A percentile compares a stretch with the other conserved stretches of the same genome.
phyloP scores from a whole-genome alignment of 2,113 vertebrate genomes.

The Vombatus ursinus region DNA sequence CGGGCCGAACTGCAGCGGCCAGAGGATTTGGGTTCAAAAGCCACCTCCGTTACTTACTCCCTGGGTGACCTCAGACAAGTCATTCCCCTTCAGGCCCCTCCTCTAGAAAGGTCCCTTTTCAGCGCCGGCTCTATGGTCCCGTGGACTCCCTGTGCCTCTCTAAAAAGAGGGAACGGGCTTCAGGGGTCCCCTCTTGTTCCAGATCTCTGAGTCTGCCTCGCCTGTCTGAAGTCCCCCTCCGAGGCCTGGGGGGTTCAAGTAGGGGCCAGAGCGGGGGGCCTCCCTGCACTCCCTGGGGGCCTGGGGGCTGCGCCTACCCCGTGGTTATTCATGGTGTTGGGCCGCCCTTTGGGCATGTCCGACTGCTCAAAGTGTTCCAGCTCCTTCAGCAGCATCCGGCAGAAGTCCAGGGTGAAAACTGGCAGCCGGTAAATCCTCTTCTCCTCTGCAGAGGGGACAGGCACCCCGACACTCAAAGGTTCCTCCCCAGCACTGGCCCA shows the following conservation, averaged over 20 bases:
- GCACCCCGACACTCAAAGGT: neutral
- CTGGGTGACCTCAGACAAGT: neutral
- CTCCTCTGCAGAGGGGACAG: conserved; percentile 83
- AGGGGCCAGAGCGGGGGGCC: too few species aligned
- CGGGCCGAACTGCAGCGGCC: too few species aligned
- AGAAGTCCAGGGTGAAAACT: conserved; percentile 91
- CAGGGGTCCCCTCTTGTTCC: too few species aligned
- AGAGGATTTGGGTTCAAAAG: neutral
- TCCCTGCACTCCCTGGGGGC: neutral
- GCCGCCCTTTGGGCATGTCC: conserved; percentile 92
- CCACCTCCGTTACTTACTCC: neutral
- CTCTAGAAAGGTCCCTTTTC: neutral
- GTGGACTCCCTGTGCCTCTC: neutral
- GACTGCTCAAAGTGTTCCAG: conserved; percentile 95
- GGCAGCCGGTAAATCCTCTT: conserved; percentile 91
- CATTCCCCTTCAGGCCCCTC: neutral
- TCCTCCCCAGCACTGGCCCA: neutral
- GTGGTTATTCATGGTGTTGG: conserved; percentile 98
- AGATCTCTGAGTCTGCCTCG: too few species aligned
- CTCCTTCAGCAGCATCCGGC: conserved; percentile 90
- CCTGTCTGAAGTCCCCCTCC: too few species aligned
- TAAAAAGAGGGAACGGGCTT: neutral
- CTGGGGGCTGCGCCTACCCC: conserved; percentile 85
- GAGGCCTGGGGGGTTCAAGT: neutral
- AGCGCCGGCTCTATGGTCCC: neutral